A percentile compares a stretch with the other conserved stretches of the same genome.
Conservation (phyloP, 2,113 vertebrate genomes). For the Pycnonotus jocosus region DNA sequence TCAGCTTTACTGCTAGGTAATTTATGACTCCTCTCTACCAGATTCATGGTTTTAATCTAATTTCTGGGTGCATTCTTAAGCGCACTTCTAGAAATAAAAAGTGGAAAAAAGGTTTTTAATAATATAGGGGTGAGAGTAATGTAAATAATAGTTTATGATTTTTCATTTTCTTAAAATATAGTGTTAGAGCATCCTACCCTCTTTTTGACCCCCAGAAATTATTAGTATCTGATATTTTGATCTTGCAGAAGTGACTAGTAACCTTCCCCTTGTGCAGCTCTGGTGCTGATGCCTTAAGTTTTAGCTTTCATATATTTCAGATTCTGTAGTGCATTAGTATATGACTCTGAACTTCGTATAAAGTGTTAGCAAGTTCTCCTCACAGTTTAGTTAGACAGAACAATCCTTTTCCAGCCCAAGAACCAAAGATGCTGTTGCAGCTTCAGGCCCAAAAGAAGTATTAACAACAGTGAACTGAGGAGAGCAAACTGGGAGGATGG, state of each 20-base stretch:
- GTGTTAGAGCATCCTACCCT: background rate
- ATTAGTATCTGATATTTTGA: background rate
- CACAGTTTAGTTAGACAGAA: background rate
- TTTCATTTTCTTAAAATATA: background rate
- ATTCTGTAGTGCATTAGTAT: background rate
- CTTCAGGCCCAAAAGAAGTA: background rate
- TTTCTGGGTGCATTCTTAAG: background rate
- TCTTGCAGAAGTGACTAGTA: background rate
- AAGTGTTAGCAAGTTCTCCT: background rate
- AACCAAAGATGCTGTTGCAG: background rate
- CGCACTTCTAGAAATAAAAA: background rate
- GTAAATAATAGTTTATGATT: background rate
- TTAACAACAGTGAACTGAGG: background rate
- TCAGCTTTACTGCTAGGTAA: background rate
- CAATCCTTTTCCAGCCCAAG: background rate
- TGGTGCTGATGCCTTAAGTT: background rate
- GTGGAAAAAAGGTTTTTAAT: background rate
- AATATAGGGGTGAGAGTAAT: background rate
- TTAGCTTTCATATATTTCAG: background rate
- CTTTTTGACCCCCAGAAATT: background rate
- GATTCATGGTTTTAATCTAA: background rate
- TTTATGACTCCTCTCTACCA: background rate
- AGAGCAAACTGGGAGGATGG: background rate
- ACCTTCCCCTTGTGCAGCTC: background rate
- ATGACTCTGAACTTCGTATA: background rate